Percentiles rank a stretch among this genome's conserved stretches.
Conservation (phyloP, 2,888 invertebrate genomes). For the Pilophorus perplexus region DNA sequence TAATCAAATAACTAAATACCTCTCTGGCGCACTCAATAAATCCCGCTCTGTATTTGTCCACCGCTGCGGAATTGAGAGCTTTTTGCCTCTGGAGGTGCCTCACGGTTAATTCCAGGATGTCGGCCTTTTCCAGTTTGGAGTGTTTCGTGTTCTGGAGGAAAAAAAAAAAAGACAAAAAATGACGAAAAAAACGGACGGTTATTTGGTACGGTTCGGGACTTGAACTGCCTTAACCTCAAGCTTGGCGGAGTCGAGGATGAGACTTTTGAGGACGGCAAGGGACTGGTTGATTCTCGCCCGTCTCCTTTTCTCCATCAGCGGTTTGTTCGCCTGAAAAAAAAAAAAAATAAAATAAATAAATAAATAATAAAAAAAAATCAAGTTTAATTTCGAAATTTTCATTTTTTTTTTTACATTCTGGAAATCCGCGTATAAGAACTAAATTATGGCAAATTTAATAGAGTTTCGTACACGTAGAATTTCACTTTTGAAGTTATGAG, state of each 20-base stretch:
- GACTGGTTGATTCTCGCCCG: slow-evolving; percentile 73
- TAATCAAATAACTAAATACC: too few relatives aligned
- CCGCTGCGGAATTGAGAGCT: slow-evolving; percentile 59
- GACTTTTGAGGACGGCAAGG: slow-evolving; percentile 67
- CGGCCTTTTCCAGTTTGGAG: slow-evolving; percentile 80
- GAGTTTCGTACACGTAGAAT: neutral
- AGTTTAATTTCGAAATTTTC: too few relatives aligned
- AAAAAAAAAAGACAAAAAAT: neutral
- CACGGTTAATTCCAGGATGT: slow-evolving; percentile 80
- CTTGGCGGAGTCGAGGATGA: slow-evolving; percentile 67
- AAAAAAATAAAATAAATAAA: too few relatives aligned
- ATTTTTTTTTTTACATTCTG: too few relatives aligned
- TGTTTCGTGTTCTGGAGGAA: slow-evolving; percentile 65
- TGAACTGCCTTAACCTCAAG: slow-evolving; percentile 44
- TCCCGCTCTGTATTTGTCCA: slow-evolving; percentile 65
- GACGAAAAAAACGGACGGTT: neutral
- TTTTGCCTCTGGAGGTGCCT: slow-evolving; percentile 74
- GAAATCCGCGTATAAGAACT: too few relatives aligned
- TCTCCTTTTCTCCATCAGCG: slow-evolving; percentile 73
- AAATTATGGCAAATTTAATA: too few relatives aligned
- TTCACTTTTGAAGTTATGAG: neutral
- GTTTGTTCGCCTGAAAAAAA: slow-evolving; percentile 66
- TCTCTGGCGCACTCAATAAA: slow-evolving; percentile 66
- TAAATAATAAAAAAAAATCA: too few relatives aligned
- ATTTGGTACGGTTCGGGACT: neutral